Evolutionary conservation across 2,797 vertebrate genomes (phyloP).

Genomic region (Benthosema pterotum): DNA sequence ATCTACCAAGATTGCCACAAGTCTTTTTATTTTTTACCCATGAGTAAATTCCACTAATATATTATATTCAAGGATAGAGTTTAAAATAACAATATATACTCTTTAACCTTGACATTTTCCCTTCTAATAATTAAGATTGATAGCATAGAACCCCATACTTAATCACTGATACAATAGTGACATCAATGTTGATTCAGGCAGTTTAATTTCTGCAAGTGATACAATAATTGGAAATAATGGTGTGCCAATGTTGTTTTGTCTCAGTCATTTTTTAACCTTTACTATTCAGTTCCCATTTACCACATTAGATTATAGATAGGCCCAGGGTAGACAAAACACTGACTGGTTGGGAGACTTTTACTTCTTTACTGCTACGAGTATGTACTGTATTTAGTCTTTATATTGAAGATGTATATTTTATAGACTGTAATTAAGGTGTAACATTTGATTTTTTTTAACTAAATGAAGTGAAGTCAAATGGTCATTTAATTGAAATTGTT

Average conservation of each 20-base stretch:
- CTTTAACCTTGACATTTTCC: neutral
- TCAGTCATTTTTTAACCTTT: no score
- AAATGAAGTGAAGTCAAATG: constrained; percentile 9
- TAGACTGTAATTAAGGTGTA: constrained; percentile 42
- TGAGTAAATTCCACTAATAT: neutral
- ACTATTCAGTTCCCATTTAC: no score
- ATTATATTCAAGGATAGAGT: neutral
- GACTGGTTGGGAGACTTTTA: constrained; percentile 6
- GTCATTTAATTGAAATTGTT: constrained; percentile 18
- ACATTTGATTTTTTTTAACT: constrained; percentile 52
- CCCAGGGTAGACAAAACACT: no score
- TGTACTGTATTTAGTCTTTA: constrained; percentile 38
- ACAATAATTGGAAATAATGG: no score
- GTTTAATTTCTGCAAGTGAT: no score
- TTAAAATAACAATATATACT: neutral
- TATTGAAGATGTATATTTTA: constrained; percentile 43
- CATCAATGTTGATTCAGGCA: no score
- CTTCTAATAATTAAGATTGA: neutral
- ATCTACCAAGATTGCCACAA: neutral
- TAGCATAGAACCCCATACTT: no score
- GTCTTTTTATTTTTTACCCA: neutral
- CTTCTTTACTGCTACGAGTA: constrained; percentile 3
- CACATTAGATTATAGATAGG: no score
- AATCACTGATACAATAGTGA: no score
- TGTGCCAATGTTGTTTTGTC: no score